phyloP scores from a whole-genome alignment of 2,888 invertebrate genomes.

The Clistopyga incitator region DNA sequence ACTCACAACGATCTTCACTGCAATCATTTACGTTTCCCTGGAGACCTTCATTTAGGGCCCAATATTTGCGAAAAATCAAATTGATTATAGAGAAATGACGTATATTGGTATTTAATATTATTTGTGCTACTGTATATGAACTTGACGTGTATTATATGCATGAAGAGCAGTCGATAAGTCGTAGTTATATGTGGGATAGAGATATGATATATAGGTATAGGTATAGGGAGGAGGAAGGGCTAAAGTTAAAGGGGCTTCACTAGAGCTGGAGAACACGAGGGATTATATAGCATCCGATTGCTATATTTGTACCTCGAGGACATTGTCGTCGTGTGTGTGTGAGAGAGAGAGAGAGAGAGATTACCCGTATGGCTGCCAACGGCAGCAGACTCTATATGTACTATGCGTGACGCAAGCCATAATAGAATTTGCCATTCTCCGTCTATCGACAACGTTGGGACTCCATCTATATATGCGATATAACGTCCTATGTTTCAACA shows the following conservation, averaged over 20 bases:
- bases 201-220: too few species aligned
- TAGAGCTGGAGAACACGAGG: constrained; percentile 43
- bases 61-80: neutral
- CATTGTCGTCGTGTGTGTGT: constrained; percentile 46
- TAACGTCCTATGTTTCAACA: neutral
- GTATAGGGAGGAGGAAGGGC: neutral
- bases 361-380: constrained; percentile 65
- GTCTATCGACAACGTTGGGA: constrained; percentile 47
- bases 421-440: constrained; percentile 64
- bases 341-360: too few species aligned
- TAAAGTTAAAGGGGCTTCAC: constrained; percentile 61
- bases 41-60: constrained; percentile 10
- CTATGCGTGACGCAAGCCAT: constrained; percentile 41
- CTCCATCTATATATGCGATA: constrained; percentile 5
- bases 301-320: constrained; percentile 8
- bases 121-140: neutral
- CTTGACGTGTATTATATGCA: neutral
- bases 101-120: constrained; percentile 11
- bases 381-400: constrained; percentile 31
- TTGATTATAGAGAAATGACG: neutral
- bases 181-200: neutral
- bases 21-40: constrained; percentile 21
- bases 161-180: constrained; percentile 18
- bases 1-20: constrained; percentile 25
- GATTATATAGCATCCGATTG: constrained; percentile 57